Evolutionary conservation across 2,797 vertebrate genomes (phyloP).

Genomic region (Typhlichthys eigenmanni): DNA sequence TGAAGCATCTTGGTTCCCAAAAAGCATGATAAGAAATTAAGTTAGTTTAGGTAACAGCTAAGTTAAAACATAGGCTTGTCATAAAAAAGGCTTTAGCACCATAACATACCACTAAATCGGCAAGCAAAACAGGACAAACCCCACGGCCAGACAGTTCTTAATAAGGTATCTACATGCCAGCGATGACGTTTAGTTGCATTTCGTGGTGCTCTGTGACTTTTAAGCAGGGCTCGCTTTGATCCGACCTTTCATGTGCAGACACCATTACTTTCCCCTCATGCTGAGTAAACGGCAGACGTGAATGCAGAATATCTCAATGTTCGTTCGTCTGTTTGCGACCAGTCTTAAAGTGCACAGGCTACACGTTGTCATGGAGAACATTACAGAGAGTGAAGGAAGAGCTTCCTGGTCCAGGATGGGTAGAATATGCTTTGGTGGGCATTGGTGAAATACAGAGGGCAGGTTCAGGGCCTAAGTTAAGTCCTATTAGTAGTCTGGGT

Average conservation of each 20-base stretch:
- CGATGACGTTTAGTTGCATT: conserved; percentile 22
- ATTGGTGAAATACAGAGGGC: conserved; percentile 14
- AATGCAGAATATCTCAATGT: conserved; percentile 2
- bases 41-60: conserved; percentile 26
- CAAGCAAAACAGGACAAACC: conserved; percentile 55
- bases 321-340: conserved; percentile 21
- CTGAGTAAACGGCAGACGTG: conserved; percentile 16
- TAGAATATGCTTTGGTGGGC: background rate
- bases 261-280: conserved; percentile 15
- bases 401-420: background rate
- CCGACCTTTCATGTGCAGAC: conserved; percentile 12
- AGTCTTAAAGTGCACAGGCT: conserved; percentile 4
- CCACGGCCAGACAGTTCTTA: conserved; percentile 31
- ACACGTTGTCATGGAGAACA: conserved; percentile 1
- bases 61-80: conserved; percentile 24
- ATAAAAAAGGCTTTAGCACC: conserved; percentile 56
- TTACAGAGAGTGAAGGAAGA: conserved; percentile 6
- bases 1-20: conserved; percentile 5
- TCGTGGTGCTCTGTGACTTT: conserved; percentile 2
- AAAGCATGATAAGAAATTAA: conserved; percentile 36
- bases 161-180: conserved; percentile 15
- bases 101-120: conserved; percentile 55
- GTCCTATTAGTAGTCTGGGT: conserved; percentile 2
- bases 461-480: conserved; percentile 12
- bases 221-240: background rate